Conservation (phyloP, 2,113 vertebrate genomes). For the Mola mola region DNA sequence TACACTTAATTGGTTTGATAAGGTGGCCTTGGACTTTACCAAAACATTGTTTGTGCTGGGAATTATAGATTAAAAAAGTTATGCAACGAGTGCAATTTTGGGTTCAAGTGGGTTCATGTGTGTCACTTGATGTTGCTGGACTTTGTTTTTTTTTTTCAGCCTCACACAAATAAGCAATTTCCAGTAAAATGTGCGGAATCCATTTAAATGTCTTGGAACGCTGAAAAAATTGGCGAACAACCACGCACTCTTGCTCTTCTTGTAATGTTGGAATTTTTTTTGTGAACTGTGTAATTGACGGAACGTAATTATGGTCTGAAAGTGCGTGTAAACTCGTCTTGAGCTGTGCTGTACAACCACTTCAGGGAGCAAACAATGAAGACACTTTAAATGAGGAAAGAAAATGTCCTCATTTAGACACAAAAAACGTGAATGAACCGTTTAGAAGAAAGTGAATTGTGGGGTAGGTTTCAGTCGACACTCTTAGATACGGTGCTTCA, state of each 20-base stretch:
- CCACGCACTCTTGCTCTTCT: background rate
- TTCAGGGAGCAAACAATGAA: too few relatives aligned
- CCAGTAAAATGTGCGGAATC: constrained; percentile 9
- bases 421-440: too few relatives aligned
- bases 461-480: too few relatives aligned
- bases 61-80: background rate
- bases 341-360: too few relatives aligned
- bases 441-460: background rate
- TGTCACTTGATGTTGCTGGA: constrained; percentile 15
- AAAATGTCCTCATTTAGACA: too few relatives aligned
- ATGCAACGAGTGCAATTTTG: background rate
- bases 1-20: background rate
- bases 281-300: background rate
- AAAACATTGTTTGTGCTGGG: background rate
- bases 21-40: background rate
- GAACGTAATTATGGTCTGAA: background rate
- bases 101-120: constrained; percentile 19
- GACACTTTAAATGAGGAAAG: too few relatives aligned
- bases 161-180: background rate
- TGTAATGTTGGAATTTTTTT: background rate
- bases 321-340: too few relatives aligned
- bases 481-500: too few relatives aligned
- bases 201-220: constrained; percentile 11
- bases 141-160: background rate
- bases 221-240: constrained; percentile 2